Evolutionary conservation across 1,140 invertebrate species (phyloP), one percentile per base, ranked within the genome.

Genomic region (Conus betulinus): DNA sequence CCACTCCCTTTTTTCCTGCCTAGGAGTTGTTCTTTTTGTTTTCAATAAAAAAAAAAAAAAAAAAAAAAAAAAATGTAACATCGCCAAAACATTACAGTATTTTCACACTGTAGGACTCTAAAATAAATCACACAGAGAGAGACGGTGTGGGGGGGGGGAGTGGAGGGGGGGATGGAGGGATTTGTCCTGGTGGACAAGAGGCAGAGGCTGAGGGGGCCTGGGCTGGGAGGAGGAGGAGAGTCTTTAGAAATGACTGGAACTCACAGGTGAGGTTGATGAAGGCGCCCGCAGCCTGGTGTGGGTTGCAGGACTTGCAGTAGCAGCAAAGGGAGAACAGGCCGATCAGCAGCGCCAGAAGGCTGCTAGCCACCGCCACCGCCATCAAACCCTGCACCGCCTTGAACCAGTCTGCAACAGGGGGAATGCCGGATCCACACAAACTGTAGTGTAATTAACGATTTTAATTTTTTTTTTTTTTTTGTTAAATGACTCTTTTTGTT

Each of bases 341-440:
- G 88, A 94, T 92, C 52, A 94, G 78, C 4, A 94, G 90, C 5
- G 94, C 90, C 60, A 94, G 79, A 81, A 94, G 85, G 67, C 92
- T 91, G 55, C 90, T 93, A 15, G 92, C 93, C 67, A 94, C 90
- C 20, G 93, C 93, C 91, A 92, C 92, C 23, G 93, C 91, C 91
- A 94, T 93, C 91, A 94, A 82, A 10, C 93, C 94, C 84, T 94
- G 94, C 4, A 93, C 93, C 5, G 94, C 93, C 89, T 94, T 94
- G 89, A 93, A 94, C 94, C 94, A 94, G 83, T 93, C 94, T 94
- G 91, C 87, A 92, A 93, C 57, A 60, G 76, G 87, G 52, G 84
- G 76, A 88, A 71, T 6, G 87, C 25, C 84, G 51, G 85, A 81
- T 67, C 10, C 57, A 60, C n/a, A 27, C 39, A 39, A 13, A n/a